phyloP scores from a whole-genome alignment of 2,888 invertebrate species.

The Agriotes lineatus region DNA sequence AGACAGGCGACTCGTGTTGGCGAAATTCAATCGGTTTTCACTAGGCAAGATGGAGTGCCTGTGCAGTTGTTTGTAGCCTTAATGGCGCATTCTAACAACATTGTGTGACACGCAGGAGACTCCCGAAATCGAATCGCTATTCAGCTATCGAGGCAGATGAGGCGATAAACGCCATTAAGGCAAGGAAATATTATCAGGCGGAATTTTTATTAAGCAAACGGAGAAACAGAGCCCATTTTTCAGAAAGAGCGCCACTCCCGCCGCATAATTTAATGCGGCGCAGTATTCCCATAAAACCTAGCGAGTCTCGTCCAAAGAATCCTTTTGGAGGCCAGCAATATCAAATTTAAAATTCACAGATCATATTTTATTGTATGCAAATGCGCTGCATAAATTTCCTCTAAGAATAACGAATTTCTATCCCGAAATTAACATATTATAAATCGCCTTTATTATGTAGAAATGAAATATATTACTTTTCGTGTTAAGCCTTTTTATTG shows the following conservation, averaged over 20 bases:
- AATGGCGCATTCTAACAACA: too few relatives aligned
- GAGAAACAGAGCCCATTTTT: neutral
- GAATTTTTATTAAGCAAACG: neutral
- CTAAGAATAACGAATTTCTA: constrained; percentile 63
- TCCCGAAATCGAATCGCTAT: too few relatives aligned
- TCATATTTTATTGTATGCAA: constrained; percentile 64
- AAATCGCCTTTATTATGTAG: constrained; percentile 49
- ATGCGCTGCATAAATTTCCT: constrained; percentile 58
- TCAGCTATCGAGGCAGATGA: neutral
- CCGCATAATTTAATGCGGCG: constrained; percentile 1
- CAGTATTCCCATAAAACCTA: constrained; percentile 13
- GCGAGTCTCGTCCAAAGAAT: constrained; percentile 11
- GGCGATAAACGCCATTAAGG: neutral
- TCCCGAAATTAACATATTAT: constrained; percentile 62
- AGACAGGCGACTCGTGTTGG: too few relatives aligned
- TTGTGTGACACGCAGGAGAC: too few relatives aligned
- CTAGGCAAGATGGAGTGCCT: too few relatives aligned
- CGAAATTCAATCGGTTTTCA: too few relatives aligned
- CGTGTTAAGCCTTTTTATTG: constrained; percentile 46
- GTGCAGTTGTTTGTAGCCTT: too few relatives aligned
- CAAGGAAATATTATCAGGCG: neutral
- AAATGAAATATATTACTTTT: constrained; percentile 50
- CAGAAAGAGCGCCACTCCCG: constrained; percentile 2
- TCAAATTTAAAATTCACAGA: constrained; percentile 61
- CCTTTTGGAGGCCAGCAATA: constrained; percentile 49